Conservation (phyloP, 23 tunicate species). For the Oikopleura vanhoeffeni region DNA sequence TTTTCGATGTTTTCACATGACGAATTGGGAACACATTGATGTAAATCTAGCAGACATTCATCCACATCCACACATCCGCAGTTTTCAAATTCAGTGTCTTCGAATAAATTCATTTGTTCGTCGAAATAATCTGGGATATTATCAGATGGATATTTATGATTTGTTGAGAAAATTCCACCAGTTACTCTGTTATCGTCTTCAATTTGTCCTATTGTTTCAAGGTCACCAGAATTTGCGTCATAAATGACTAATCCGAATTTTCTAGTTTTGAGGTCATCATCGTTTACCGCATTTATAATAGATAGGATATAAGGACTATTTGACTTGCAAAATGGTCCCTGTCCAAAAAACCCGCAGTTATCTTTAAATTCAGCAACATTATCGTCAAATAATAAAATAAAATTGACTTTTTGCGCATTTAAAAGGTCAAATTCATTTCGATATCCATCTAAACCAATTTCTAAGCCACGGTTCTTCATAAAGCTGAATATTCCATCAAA, state of each 20-base stretch:
- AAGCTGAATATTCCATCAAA: neutral
- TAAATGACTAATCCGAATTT: neutral
- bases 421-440: neutral
- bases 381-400: neutral
- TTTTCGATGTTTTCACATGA: neutral
- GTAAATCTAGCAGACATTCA: neutral
- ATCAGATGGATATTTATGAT: neutral
- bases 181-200: neutral
- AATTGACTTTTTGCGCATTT: neutral
- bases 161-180: neutral
- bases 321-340: neutral
- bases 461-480: neutral
- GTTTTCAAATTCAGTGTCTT: neutral
- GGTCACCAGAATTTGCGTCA: neutral
- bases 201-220: no score
- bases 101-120: neutral
- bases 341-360: neutral
- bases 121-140: neutral
- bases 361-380: neutral
- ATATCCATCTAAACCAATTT: neutral
- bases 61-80: constrained; percentile 4
- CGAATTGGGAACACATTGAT: neutral
- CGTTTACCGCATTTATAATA: neutral
- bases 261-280: neutral
- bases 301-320: neutral